A percentile compares a stretch with the other conserved stretches of the same genome.
Evolutionary conservation across 2,888 invertebrate genomes (phyloP).

Genomic region (Tiliacea aurago): DNA sequence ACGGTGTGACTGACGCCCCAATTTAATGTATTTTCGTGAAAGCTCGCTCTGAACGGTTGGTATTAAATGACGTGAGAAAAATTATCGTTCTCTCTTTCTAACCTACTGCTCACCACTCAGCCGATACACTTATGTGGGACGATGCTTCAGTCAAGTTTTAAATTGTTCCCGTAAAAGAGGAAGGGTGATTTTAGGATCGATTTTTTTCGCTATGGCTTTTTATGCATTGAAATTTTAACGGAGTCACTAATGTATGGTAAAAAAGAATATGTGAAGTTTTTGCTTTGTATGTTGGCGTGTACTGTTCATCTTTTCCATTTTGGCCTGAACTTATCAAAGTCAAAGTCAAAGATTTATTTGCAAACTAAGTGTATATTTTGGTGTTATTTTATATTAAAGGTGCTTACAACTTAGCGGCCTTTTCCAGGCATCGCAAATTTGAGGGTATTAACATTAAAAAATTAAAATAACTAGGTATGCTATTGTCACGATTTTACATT

Average conservation of each 20-base stretch:
- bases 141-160: slow-evolving; percentile 50
- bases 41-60: slow-evolving; percentile 68
- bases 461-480: too few relatives aligned
- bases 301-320: not conserved
- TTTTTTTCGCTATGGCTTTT: slow-evolving; percentile 24
- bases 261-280: not conserved
- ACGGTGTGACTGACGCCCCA: slow-evolving; percentile 73
- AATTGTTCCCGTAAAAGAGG: slow-evolving; percentile 47
- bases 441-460: too few relatives aligned
- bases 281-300: not conserved
- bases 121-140: slow-evolving; percentile 48
- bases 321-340: too few relatives aligned
- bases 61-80: slow-evolving; percentile 84
- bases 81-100: slow-evolving; percentile 68
- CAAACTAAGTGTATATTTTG: too few relatives aligned
- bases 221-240: slow-evolving; percentile 14
- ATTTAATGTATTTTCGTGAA: slow-evolving; percentile 80
- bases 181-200: slow-evolving; percentile 53
- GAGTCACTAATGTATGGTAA: not conserved
- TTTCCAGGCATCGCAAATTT: too few relatives aligned
- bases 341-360: too few relatives aligned
- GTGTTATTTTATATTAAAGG: too few relatives aligned
- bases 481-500: too few relatives aligned
- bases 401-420: too few relatives aligned
- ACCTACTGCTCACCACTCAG: slow-evolving; percentile 52